phyloP scores from a whole-genome alignment of 2,797 vertebrate species.

The Mus minutoides region DNA sequence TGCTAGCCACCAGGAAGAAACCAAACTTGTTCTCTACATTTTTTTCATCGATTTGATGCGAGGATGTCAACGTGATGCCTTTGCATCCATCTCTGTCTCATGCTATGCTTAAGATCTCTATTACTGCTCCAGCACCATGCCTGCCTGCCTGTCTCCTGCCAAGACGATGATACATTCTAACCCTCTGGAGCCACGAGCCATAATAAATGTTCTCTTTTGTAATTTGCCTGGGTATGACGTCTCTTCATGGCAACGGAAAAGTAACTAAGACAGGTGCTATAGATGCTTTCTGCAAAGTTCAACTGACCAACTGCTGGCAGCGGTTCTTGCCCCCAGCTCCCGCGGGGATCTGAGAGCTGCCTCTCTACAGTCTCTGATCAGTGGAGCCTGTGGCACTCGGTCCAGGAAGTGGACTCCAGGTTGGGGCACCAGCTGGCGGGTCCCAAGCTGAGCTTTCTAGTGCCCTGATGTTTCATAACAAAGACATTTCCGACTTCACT shows the following conservation, averaged over 20 bases:
- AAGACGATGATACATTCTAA: neutral
- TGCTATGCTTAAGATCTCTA: neutral
- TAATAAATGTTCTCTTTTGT: neutral
- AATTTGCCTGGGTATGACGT: neutral
- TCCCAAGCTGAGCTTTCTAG: too few species aligned
- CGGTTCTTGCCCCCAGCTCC: fast-evolving
- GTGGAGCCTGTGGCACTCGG: neutral
- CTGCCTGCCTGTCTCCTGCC: neutral
- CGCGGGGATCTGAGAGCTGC: fast-evolving
- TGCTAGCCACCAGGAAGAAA: neutral
- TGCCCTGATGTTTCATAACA: neutral
- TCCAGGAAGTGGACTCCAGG: neutral
- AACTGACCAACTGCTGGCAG: neutral
- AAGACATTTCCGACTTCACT: neutral
- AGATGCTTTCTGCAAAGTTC: neutral
- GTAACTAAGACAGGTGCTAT: neutral
- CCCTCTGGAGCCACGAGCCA: neutral
- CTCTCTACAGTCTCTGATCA: neutral
- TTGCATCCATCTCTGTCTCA: neutral
- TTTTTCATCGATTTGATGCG: neutral
- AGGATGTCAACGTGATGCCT: neutral
- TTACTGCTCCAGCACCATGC: neutral
- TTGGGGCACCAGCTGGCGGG: neutral
- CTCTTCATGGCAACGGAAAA: neutral
- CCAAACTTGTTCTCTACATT: neutral